Evolutionary conservation across 2,797 vertebrate species (phyloP), one percentile per base, ranked within the genome.

Genomic region (Phalanger gymnotis): DNA sequence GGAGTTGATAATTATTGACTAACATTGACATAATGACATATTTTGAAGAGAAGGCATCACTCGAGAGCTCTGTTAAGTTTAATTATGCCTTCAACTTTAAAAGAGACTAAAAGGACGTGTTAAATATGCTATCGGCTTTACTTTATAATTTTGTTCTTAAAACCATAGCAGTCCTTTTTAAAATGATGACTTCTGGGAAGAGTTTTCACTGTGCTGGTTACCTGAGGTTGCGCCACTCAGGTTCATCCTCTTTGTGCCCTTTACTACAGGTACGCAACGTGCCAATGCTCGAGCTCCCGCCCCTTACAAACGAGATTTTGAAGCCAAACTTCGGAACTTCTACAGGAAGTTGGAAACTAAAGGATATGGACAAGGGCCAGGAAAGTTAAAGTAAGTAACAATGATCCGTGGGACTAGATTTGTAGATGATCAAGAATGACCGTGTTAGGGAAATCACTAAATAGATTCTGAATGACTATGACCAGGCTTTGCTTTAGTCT

Each of bases 311-410:
- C 98, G 99, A 94, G 99, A 99, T 97, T 99, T 99, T 98, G 99
- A 99, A 98, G 99, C 99, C 95, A 99, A 99, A 98, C 98, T 99
- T 97, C 99, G 99, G 98, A 99, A 99, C 98, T 99, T 99, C 97
- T 99, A 99, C 98, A 99, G 99, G 98, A 99, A 99, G 98, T 97
- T 99, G 98, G 99, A 99, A 98, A 99, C 99, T 19, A 99, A 99
- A 98, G 99, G 99, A 98, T 99, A 99, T 27, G 99, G 99, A 90
- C 99, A 99, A 98, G 99, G 99, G 93, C 99, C 99, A 9, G 99
- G 99, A 94, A 99, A 99, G 98, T 98, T 99, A 98, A 99, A 99
- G 99, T 99, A 98, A 53, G 99, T 98, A 95, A 56, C 96, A 96
- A 47, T 94, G 81, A 90, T 94, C 90, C 51, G 87, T 93, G 92